These are phyloP conservation scores for Agrilus planipennis DNA, from an alignment of 1,140 invertebrate species.

Conservation along the genomic window DNA sequence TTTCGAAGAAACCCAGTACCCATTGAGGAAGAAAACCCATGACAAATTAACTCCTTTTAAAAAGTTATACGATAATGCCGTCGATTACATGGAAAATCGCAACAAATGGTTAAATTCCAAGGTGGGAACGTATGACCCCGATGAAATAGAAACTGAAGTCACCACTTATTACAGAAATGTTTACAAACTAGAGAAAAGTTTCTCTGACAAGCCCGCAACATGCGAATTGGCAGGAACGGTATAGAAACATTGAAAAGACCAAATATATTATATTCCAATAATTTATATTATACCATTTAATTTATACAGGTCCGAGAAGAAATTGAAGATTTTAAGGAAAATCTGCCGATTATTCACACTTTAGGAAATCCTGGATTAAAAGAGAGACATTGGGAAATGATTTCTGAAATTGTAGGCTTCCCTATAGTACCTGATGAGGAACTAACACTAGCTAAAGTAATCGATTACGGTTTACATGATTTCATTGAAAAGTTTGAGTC, in stretches of 20 bases:
- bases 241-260: constrained; percentile 19
- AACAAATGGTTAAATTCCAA: constrained; percentile 72
- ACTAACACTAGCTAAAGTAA: constrained; percentile 77
- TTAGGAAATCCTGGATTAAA: constrained; percentile 91
- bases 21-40: constrained; percentile 59
- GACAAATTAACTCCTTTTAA: constrained; percentile 76
- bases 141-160: constrained; percentile 76
- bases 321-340: constrained; percentile 82
- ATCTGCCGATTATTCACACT: constrained; percentile 83
- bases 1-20: constrained; percentile 84
- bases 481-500: constrained; percentile 84
- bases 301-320: constrained; percentile 38
- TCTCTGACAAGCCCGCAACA: constrained; percentile 57
- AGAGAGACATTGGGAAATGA: constrained; percentile 88
- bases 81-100: constrained; percentile 74
- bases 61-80: constrained; percentile 73
- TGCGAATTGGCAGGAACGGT: constrained; percentile 51
- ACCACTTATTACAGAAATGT: constrained; percentile 67
- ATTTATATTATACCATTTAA: background rate
- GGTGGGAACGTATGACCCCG: constrained; percentile 77
- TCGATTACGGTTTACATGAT: constrained; percentile 84
- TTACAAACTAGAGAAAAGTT: constrained; percentile 80
- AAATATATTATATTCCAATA: background rate
- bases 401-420: constrained; percentile 91
- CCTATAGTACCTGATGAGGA: constrained; percentile 77